Base-by-base conservation (phyloP, 2,888 invertebrate genomes). In the Volucella inflata region DNA sequence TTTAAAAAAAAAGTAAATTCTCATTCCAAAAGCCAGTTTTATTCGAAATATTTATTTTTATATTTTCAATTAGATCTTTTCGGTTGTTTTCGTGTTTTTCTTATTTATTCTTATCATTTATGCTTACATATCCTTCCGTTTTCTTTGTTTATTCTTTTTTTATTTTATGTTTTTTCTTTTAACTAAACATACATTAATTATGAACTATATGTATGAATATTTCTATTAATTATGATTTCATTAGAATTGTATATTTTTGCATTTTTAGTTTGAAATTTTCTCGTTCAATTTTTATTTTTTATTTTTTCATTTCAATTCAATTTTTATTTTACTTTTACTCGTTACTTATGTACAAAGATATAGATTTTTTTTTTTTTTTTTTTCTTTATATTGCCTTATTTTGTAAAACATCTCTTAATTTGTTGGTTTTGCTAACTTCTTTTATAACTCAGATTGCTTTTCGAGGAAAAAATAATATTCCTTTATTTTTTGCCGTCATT, bases 131-230 rank as follows among this genome's bases (percentile, higher is more conserved):
- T 60, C 36, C 10, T 42, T 36, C 30, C n/a, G 21, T 55, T 40
- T 65, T 40, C 17, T 17, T 16, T 40, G 44, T 30, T 62, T 21
- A 30, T 67, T 67, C 17, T 59, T 71, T 36, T 38, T 21, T 21
- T 30, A 30, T 6, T 6, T 30, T 0, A n/a, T n/a, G n/a, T 38
- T 48, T 36, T 48, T 50, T 36, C 42, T 46, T 64, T 74, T 36
- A 64, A 46, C 74, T 74, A 64, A 74, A 74, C 62, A 53, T 64
- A 62, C 46, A 74, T 74, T 64, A 74, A 64, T 64, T 74, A 74
- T 46, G 62, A 74, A 74, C 74, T 74, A 74, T 55, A 55, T 30
- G 62, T 64, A 74, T 64, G 74, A 62, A 64, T 74, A 71, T 14
- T 71, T 71, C 40, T 71, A 38, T 17, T 44, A 16, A 16, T 62